Evolutionary conservation across 2,113 vertebrate species (phyloP).

Genomic region (Fulica atra): DNA sequence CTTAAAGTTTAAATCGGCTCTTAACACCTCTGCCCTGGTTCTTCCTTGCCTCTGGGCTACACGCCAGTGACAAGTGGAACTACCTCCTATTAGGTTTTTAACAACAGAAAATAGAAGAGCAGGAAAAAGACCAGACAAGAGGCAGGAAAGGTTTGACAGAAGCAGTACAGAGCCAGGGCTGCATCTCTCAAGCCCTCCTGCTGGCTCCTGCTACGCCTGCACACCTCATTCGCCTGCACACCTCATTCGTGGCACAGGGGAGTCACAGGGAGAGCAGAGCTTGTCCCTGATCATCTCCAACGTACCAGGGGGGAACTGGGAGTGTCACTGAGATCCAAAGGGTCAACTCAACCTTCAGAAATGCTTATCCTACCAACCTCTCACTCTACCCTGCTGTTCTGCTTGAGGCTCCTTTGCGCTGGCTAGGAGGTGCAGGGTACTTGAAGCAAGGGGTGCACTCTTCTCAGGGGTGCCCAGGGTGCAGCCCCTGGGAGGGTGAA

Average conservation of each 20-base stretch:
- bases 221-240: neutral
- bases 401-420: neutral
- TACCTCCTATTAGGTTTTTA: neutral
- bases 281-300: neutral
- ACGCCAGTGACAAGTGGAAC: neutral
- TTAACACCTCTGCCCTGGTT: neutral
- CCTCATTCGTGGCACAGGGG: neutral
- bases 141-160: neutral
- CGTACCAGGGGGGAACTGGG: too few species aligned
- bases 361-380: accelerated
- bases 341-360: neutral
- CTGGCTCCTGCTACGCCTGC: neutral
- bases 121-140: slow-evolving; percentile 59
- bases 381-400: neutral
- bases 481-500: neutral
- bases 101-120: slow-evolving; percentile 3
- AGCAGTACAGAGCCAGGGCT: neutral
- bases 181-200: neutral
- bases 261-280: neutral
- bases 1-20: neutral
- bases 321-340: neutral
- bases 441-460: neutral
- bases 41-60: slow-evolving; percentile 17
- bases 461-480: neutral
- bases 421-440: neutral